Base-by-base conservation (phyloP, 2,113 vertebrate species). In the Haliaeetus leucogaster region DNA sequence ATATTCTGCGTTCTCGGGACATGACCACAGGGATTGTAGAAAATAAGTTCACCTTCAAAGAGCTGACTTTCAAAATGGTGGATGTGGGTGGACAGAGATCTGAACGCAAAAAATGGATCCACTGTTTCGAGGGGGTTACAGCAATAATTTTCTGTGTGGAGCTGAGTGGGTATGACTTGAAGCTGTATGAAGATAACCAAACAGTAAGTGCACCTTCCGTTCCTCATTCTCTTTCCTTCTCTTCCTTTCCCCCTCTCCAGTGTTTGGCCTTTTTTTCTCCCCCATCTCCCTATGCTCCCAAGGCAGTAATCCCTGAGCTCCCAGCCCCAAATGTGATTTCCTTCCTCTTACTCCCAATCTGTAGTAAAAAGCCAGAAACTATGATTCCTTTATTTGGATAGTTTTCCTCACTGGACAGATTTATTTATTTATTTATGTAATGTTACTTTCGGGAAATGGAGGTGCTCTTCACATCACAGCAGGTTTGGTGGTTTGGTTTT, bases 31-130 rank as follows among this genome's bases (percentile, higher is more conserved):
- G 99, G 95, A 99, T 99, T 50, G 99, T 99, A 97, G 99, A 99
- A 98, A 99, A 99, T 97, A 99, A 99, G 97, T 99, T 99, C 98
- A 99, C 99, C 97, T 99, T 99, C 98, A 99, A 99, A 98, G 99
- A 99, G 98, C 99, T 99, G 97, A 99, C 99, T 90, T 99, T 99
- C 98, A 99, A 99, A 98, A 99, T 99, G 99, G 99, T 99, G 86
- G 99, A 99, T 5, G 99, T 99, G 96, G 99, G 99, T 30, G 99
- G 99, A 36, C 99, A 99, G 98, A 98, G 99, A 63, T 99, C 99
- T 1, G 99, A 99, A 97, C 98, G 99, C 94, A 99, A 99, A 98
- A 99, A 99, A 97, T 99, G 99, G 99, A 99, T 99, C 98, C 99
- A 99, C 97, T 99, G 99, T 97, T 99, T 99, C 14, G 99, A 99